Evolutionary conservation across 2,113 vertebrate species (phyloP).

Genomic region (Callochromis pleurospilus): DNA sequence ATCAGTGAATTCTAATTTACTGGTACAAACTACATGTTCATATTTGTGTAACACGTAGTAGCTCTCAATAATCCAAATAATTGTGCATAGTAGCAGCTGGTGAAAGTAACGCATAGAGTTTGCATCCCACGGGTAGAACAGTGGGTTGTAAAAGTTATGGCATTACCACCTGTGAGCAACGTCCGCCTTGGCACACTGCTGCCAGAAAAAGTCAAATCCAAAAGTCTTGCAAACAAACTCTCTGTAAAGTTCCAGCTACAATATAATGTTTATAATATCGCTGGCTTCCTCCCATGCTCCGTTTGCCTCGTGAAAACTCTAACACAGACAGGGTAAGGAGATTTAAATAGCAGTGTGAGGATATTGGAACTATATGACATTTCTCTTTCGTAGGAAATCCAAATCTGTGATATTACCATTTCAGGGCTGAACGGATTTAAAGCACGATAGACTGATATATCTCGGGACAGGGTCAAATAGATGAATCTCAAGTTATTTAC

Average conservation of each 20-base stretch:
- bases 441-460: slow-evolving; percentile 57
- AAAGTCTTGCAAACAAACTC: neutral
- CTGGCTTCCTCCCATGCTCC: neutral
- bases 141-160: neutral
- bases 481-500: slow-evolving; percentile 70
- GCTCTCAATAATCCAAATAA: neutral
- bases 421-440: slow-evolving; percentile 58
- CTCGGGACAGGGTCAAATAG: slow-evolving; percentile 52
- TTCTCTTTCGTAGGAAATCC: slow-evolving; percentile 41
- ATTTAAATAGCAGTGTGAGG: slow-evolving; percentile 20
- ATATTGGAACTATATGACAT: slow-evolving; percentile 34
- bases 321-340: neutral
- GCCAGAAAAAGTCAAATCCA: neutral
- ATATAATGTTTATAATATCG: neutral
- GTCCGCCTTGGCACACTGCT: neutral
- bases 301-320: slow-evolving; percentile 1
- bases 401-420: slow-evolving; percentile 53
- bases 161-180: neutral
- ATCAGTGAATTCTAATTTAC: neutral
- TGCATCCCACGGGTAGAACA: neutral
- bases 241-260: neutral
- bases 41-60: neutral
- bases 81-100: neutral
- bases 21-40: neutral
- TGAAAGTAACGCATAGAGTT: neutral